Conservation (phyloP, 2,888 invertebrate genomes). For the Chymomyza amoena region DNA sequence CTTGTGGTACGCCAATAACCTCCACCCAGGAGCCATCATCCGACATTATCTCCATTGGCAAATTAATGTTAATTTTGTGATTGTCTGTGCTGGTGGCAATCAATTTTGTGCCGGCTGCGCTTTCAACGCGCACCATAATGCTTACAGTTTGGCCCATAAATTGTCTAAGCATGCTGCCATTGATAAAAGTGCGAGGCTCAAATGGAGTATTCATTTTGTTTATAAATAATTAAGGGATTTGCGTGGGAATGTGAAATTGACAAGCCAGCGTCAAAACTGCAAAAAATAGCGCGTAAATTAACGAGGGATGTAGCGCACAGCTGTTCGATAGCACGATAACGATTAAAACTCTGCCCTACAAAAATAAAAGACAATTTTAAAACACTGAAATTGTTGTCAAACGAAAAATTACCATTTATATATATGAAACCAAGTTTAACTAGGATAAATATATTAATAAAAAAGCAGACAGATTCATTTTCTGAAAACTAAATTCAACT, state of each 20-base stretch:
- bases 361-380: too few relatives aligned
- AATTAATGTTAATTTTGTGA: constrained; percentile 64
- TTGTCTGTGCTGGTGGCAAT: constrained; percentile 70
- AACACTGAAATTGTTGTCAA: too few relatives aligned
- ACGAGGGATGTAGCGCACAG: background rate
- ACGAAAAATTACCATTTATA: too few relatives aligned
- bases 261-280: background rate
- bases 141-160: constrained; percentile 72
- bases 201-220: constrained; percentile 59
- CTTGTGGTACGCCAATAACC: constrained; percentile 69
- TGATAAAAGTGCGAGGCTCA: constrained; percentile 70
- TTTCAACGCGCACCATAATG: constrained; percentile 74
- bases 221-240: background rate
- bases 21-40: constrained; percentile 75
- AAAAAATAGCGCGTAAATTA: background rate
- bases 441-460: too few relatives aligned
- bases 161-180: constrained; percentile 72
- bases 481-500: too few relatives aligned
- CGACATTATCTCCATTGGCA: constrained; percentile 61
- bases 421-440: too few relatives aligned
- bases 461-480: too few relatives aligned
- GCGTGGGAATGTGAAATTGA: background rate
- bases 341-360: background rate
- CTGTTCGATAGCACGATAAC: background rate
- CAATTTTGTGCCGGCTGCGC: constrained; percentile 62